Evolutionary conservation across 2,113 vertebrate genomes (phyloP), one percentile per base, ranked within the genome.

Genomic region (Elgaria multicarinata): DNA sequence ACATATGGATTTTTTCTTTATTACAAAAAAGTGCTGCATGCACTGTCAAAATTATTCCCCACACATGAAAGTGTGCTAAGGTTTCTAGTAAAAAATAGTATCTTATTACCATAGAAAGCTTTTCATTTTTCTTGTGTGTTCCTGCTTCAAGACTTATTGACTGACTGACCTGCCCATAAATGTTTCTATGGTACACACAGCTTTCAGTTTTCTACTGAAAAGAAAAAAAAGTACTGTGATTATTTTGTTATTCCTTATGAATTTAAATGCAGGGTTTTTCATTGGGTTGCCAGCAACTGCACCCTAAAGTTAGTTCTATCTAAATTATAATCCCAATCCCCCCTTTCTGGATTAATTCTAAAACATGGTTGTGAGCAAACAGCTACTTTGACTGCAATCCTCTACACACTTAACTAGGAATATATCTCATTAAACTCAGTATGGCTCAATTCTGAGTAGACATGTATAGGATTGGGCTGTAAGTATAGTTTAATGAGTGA

Each of bases 251-350:
- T 86, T 69, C 7, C 0, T 0, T 31, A 0, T 0, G 2, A 50
- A 10, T 46, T 0, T 0, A 0, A 62, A 0, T 0, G 0, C 46
- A 33, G 8, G 0, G 31, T 88, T 58, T 58, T 66, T 80, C 0
- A 0, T 42, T 0, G 0, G 1, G 10, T 44, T 72, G 79, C 10
- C 76, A 46, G n/a, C 78, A 77, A 44, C 77, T 89, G 78, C 28
- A 53, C 1, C 39, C 33, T 71, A 50, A 87, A 31, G 39, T 46
- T 39, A 64, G 24, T n/a, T 14, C 16, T 22, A 22, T 46, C 3
- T 0, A 24, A n/a, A 22, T 78, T 26, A 28, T 22, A 4, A 0
- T 3, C 69, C 9, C 50, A 0, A 14, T 44, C 0, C 13, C n/a
- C n/a, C 16, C 16, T 16, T 83, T 46, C 55, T 31, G 2, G 24